Percentiles rank a stretch among this genome's conserved stretches.
Conservation (phyloP, 2,113 vertebrate genomes). For the Helogale parvula region DNA sequence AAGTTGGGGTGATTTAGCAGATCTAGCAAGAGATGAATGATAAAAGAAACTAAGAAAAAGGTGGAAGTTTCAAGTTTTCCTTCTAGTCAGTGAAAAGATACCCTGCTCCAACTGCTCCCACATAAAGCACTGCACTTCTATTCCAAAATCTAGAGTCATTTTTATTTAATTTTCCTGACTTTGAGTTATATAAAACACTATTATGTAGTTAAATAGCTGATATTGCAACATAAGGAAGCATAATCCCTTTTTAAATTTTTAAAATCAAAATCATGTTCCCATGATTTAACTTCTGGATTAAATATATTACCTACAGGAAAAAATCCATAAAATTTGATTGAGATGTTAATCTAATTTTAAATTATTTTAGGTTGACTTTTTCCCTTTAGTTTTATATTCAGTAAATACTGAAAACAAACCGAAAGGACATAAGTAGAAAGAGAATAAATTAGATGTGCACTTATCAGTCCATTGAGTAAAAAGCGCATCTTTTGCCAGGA, state of each 20-base stretch:
- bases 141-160: neutral
- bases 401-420: constrained; percentile 28
- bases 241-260: neutral
- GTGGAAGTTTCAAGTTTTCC: neutral
- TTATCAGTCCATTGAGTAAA: neutral
- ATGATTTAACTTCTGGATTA: constrained; percentile 2
- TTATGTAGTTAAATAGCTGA: constrained; percentile 20
- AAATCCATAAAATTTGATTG: neutral
- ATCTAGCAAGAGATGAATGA: neutral
- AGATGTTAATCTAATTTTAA: constrained; percentile 49
- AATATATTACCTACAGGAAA: constrained; percentile 42
- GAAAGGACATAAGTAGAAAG: neutral
- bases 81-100: neutral
- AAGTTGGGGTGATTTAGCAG: neutral
- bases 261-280: constrained; percentile 57
- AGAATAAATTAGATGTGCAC: constrained; percentile 9
- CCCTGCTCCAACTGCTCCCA: neutral
- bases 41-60: neutral
- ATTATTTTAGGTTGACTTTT: neutral
- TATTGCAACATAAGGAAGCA: neutral
- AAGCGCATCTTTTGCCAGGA: neutral
- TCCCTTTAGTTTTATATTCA: constrained; percentile 42
- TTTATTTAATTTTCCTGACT: neutral
- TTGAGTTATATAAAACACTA: constrained; percentile 33
- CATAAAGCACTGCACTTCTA: neutral